These are phyloP conservation scores for Coleophora flavipennella DNA, from an alignment of 2,888 invertebrate species.

Conservation along the genomic window DNA sequence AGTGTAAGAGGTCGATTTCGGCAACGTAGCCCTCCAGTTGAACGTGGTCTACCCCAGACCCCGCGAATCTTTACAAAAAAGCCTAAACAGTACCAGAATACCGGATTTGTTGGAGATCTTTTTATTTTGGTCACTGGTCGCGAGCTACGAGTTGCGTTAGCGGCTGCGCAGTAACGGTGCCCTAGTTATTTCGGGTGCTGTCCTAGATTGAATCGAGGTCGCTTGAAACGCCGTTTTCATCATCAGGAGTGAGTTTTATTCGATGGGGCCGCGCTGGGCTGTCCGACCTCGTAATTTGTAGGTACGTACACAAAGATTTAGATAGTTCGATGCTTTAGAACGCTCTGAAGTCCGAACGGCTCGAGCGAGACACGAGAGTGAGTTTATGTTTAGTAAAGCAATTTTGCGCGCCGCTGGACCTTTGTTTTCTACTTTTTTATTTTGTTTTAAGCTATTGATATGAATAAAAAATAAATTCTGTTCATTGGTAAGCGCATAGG, in stretches of 20 bases:
- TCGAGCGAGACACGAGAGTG: too few relatives aligned
- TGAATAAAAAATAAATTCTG: too few relatives aligned
- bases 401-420: too few relatives aligned
- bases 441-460: too few relatives aligned
- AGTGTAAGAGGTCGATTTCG: constrained; percentile 46
- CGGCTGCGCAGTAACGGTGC: constrained; percentile 62
- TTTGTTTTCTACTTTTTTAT: too few relatives aligned
- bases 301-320: constrained; percentile 31
- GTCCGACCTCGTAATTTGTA: constrained; percentile 31
- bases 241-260: constrained; percentile 53
- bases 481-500: too few relatives aligned
- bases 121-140: constrained; percentile 25
- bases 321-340: constrained; percentile 21
- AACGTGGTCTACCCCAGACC: constrained; percentile 20
- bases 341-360: too few relatives aligned
- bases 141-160: constrained; percentile 48
- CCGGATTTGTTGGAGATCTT: constrained; percentile 23
- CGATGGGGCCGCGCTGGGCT: constrained; percentile 60
- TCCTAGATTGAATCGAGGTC: constrained; percentile 64
- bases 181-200: constrained; percentile 68
- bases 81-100: not conserved
- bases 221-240: constrained; percentile 56
- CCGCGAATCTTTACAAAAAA: constrained; percentile 5
- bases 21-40: constrained; percentile 27
- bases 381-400: too few relatives aligned